phyloP scores from a whole-genome alignment of 1,140 invertebrate genomes.

The Adelges cooleyi region DNA sequence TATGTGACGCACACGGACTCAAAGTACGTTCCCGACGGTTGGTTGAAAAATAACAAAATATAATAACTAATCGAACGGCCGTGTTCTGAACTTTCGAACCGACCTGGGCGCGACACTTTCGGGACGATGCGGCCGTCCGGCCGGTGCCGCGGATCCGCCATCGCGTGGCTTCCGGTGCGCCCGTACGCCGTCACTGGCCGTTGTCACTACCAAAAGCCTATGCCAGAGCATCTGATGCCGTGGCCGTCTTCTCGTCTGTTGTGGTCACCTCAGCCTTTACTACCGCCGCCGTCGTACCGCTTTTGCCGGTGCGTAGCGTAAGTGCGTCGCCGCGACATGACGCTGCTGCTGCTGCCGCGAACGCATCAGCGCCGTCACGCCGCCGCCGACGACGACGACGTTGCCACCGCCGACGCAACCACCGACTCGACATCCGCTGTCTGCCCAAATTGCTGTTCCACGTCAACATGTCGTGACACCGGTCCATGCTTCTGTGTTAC shows the following conservation, averaged over 20 bases:
- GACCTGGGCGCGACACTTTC: too few species aligned
- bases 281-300: not conserved
- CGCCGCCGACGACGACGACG: not conserved
- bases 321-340: constrained; percentile 14
- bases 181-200: not conserved
- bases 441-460: not conserved
- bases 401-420: not conserved
- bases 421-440: not conserved
- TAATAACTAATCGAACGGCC: too few species aligned
- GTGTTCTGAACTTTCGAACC: too few species aligned
- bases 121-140: too few species aligned
- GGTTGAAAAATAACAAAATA: too few species aligned
- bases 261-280: not conserved
- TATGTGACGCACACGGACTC: too few species aligned
- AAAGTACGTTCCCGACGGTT: too few species aligned
- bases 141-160: too few species aligned
- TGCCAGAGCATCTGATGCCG: too few species aligned
- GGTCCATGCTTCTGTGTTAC: constrained; percentile 28
- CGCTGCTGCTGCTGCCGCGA: not conserved
- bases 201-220: not conserved
- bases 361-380: not conserved
- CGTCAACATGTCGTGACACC: constrained; percentile 23
- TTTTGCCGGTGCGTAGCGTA: constrained; percentile 5
- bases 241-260: not conserved
- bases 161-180: not conserved